phyloP scores from a whole-genome alignment of 35 echinoderm and acorn worm species.

The Ptychodera flava region DNA sequence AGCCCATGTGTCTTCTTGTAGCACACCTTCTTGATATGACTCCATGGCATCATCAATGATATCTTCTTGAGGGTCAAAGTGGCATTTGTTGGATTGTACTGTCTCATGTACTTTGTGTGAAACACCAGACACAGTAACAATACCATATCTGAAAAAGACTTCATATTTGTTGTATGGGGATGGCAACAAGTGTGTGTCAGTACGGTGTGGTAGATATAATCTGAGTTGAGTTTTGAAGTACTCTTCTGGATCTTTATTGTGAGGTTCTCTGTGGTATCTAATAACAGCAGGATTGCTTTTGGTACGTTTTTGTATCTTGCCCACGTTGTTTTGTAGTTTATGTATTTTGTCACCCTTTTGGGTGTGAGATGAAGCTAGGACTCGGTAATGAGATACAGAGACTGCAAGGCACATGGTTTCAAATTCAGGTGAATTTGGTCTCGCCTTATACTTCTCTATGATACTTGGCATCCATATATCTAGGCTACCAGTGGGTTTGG shows the following conservation, averaged over 20 bases:
- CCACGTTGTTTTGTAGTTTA: conserved; percentile 31
- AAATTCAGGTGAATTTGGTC: conserved; percentile 21
- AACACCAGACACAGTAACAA: conserved; percentile 5
- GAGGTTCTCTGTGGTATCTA: conserved; percentile 32
- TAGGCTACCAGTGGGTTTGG: conserved; percentile 27
- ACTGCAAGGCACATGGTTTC: conserved; percentile 32
- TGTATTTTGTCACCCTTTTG: not conserved
- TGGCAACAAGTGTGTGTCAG: conserved; percentile 43
- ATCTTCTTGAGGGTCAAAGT: conserved; percentile 21
- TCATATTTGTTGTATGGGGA: conserved; percentile 16
- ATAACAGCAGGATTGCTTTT: conserved; percentile 30
- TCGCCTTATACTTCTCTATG: conserved; percentile 19
- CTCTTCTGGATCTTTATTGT: conserved; percentile 20
- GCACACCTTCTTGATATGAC: conserved; percentile 8
- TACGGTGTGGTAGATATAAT: conserved; percentile 32
- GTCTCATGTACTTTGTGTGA: conserved; percentile 17
- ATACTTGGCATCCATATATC: conserved; percentile 20
- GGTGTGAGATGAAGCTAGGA: not conserved
- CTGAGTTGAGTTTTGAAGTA: conserved; percentile 35
- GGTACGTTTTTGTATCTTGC: conserved; percentile 35
- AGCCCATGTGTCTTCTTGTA: conserved; percentile 51
- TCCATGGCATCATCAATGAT: conserved; percentile 49
- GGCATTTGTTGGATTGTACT: conserved; percentile 38
- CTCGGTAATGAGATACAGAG: conserved; percentile 36
- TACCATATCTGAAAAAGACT: conserved; percentile 26